Evolutionary conservation across 2,113 vertebrate genomes (phyloP), one percentile per base, ranked within the genome.

Genomic region (Dicentrarchus labrax): DNA sequence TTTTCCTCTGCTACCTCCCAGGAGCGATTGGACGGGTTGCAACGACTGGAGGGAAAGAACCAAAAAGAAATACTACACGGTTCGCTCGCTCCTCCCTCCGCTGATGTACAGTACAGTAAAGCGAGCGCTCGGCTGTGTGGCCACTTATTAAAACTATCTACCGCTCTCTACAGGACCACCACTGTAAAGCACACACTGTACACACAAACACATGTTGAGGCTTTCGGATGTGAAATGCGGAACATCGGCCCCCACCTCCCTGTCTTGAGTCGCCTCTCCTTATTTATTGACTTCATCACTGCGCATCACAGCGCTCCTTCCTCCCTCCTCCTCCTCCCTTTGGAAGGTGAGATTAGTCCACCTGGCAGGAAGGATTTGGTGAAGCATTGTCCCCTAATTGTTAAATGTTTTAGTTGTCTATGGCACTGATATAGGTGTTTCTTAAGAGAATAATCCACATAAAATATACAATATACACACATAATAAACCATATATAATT

Each of bases 151-250:
- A 93, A 92, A 94, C 94, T 69, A 92, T 93, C 92, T 93, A 92
- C 93, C 66, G 94, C 95, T 95, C 94, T 95, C 95, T 96, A 89
- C 94, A 94, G 95, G 95, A 92, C 76, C 89, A 53, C 76, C 83
- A 50, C 83, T 89, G 94, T 78, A 95, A 88, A 86, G 86, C 89
- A 89, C 87, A 13, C 7, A 51, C 89, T 67, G 48, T 51, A 50
- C 82, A 48, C 66, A 59, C 69, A 9, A 8, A 70, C 86, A 36
- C 83, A 70, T 19, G 81, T 15, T 11, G 43, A 64, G 57, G 66
- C 50, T 10, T 5, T 8, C 36, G 5, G 39, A 74, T 17, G 0
- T n/a, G 74, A 82, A 57, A 77, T 16, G 68, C 64, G 38, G 67
- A 68, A 15, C 61, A 24, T 65, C 72, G 30, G 2, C 30, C 30